These are phyloP conservation scores for Psittacula cyanocephala DNA, from an alignment of 2,113 vertebrate genomes.

Conservation along the genomic window DNA sequence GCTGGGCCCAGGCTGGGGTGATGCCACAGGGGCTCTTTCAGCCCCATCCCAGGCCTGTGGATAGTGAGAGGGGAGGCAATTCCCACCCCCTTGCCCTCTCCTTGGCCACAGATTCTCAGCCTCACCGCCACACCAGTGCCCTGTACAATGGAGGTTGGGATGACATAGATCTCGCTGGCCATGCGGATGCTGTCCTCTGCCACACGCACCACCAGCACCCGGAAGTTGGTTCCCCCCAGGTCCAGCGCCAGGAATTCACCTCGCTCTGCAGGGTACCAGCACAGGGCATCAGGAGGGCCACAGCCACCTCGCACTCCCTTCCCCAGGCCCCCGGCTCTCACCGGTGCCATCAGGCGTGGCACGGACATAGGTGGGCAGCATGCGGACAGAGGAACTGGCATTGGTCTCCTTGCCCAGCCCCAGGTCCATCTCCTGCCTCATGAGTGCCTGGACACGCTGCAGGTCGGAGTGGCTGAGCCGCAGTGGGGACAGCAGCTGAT, in stretches of 20 bases:
- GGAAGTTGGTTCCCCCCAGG: conserved; percentile 88
- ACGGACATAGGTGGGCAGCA: conserved; percentile 76
- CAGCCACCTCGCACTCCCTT: rapidly evolving
- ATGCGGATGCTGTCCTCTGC: conserved; percentile 60
- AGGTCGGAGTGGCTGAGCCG: background rate
- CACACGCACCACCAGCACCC: conserved; percentile 79
- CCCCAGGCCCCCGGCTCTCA: background rate
- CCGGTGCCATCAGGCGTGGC: conserved; percentile 70
- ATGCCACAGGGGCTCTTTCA: background rate
- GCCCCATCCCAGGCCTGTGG: background rate
- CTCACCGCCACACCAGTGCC: conserved; percentile 71
- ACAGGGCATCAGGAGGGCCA: background rate
- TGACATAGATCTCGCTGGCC: conserved; percentile 75
- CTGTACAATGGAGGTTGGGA: conserved; percentile 71
- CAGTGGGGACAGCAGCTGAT: conserved; percentile 64
- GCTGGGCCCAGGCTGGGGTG: background rate
- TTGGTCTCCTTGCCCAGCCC: conserved; percentile 59
- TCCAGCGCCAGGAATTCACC: conserved; percentile 87
- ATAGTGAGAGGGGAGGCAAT: background rate
- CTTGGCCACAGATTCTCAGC: background rate
- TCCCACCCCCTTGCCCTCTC: rapidly evolving
- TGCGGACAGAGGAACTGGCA: conserved; percentile 53
- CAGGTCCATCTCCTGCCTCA: conserved; percentile 74
- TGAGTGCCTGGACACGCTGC: conserved; percentile 52
- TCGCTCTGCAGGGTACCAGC: conserved; percentile 70